These are phyloP conservation scores for Scaptomyza pallida DNA, from an alignment of 1,140 invertebrate species.

Conservation along the genomic window DNA sequence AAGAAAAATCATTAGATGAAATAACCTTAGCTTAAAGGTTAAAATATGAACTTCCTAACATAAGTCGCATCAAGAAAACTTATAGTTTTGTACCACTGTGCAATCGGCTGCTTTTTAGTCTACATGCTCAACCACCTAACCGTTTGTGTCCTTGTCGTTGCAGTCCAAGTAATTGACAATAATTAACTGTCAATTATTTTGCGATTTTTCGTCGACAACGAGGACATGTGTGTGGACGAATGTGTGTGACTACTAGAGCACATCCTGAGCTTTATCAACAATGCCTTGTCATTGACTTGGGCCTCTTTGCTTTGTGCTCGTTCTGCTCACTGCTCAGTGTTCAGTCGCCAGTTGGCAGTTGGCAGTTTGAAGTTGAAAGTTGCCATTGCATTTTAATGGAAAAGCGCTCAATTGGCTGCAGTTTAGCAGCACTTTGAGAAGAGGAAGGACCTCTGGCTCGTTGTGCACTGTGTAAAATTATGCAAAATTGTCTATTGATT, in stretches of 20 bases:
- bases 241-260: slow-evolving; percentile 9
- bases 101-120: slow-evolving; percentile 1
- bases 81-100: background rate
- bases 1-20: too few relatives aligned
- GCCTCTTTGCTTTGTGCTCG: background rate
- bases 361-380: slow-evolving; percentile 1
- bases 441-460: slow-evolving; percentile 18
- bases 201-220: slow-evolving; percentile 58
- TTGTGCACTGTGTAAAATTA: slow-evolving; percentile 59
- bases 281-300: slow-evolving; percentile 52
- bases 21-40: background rate
- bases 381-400: slow-evolving; percentile 62
- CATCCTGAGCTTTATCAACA: slow-evolving; percentile 34
- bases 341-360: slow-evolving; percentile 16
- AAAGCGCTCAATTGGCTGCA: slow-evolving; percentile 60
- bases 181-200: slow-evolving; percentile 80
- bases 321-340: background rate
- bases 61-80: too few relatives aligned
- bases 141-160: slow-evolving; percentile 17
- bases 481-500: slow-evolving; percentile 70
- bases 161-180: slow-evolving; percentile 68
- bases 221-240: slow-evolving; percentile 19
- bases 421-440: slow-evolving; percentile 56
- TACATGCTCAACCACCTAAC: background rate
- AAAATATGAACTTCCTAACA: too few relatives aligned